Conservation (phyloP, 2,797 vertebrate species). For the Fistularia tabacaria region DNA sequence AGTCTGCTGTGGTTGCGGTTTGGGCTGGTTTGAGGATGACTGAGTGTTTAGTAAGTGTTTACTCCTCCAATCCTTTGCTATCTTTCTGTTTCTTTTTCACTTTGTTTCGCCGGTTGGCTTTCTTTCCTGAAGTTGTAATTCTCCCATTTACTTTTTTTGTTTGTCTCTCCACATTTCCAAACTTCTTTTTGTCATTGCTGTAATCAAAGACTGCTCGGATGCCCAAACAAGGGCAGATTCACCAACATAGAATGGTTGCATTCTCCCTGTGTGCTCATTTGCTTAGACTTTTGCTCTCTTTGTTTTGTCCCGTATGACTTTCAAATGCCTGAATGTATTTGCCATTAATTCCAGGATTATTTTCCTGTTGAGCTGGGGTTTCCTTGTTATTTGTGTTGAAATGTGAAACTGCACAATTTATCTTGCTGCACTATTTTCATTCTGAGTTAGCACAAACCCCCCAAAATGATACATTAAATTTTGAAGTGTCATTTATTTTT, state of each 20-base stretch:
- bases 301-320: not conserved
- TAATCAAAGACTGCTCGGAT: conserved; percentile 47
- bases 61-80: conserved; percentile 5
- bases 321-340: too few relatives aligned
- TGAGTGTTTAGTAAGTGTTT: conserved; percentile 55
- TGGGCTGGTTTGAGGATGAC: conserved; percentile 39
- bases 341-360: not conserved
- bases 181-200: conserved; percentile 29
- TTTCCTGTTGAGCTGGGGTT: not conserved
- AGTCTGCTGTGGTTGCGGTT: conserved; percentile 26
- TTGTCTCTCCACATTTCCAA: conserved; percentile 17
- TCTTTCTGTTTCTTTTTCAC: conserved; percentile 2
- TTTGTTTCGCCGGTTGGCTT: conserved; percentile 11
- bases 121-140: conserved; percentile 8
- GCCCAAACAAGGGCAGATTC: conserved; percentile 72
- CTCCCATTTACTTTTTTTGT: conserved; percentile 7
- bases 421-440: conserved; percentile 10
- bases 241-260: conserved; percentile 36
- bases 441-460: not conserved
- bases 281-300: conserved; percentile 18
- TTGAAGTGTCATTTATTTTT: too few relatives aligned
- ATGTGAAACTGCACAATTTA: conserved; percentile 18
- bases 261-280: conserved; percentile 32
- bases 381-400: conserved; percentile 9
- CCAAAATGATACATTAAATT: too few relatives aligned